Percentiles rank a stretch among this genome's conserved stretches.
These are phyloP conservation scores for Bombus breviceps DNA, from an alignment of 1,140 invertebrate genomes.

Conservation along the genomic window DNA sequence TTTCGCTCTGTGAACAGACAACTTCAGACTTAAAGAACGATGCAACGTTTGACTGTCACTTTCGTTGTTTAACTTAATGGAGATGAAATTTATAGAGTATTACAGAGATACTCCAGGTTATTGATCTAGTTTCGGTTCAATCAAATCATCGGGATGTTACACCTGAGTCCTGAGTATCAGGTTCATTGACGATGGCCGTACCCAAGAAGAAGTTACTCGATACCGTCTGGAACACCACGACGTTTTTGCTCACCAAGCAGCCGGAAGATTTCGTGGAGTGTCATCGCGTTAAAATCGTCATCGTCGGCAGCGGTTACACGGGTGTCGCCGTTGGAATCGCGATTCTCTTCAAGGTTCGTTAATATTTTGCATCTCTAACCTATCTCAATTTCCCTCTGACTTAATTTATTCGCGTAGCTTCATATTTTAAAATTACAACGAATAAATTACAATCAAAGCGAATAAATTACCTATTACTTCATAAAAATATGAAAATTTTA, in stretches of 20 bases:
- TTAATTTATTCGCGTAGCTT: neutral
- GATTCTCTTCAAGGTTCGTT: conserved; percentile 75
- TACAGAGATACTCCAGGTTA: neutral
- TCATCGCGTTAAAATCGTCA: conserved; percentile 75
- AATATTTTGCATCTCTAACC: neutral
- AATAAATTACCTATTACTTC: neutral
- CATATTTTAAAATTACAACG: neutral
- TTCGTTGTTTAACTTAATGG: neutral
- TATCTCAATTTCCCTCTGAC: neutral
- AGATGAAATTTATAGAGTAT: conserved; percentile 40
- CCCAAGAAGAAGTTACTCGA: conserved; percentile 60
- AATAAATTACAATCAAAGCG: neutral
- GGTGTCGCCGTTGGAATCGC: conserved; percentile 75
- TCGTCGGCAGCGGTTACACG: conserved; percentile 72
- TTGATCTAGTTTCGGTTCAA: conserved; percentile 14
- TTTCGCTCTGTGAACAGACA: conserved; percentile 23
- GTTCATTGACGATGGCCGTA: conserved; percentile 54
- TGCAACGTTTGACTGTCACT: conserved; percentile 34
- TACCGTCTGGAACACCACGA: conserved; percentile 66
- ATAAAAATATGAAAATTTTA: no score
- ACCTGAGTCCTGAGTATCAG: neutral
- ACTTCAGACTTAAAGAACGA: conserved; percentile 11
- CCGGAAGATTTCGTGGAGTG: conserved; percentile 68
- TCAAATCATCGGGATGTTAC: conserved; percentile 19
- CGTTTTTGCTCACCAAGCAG: conserved; percentile 74